These are phyloP conservation scores for Drusus annulatus DNA, from an alignment of 1,140 invertebrate genomes.

Conservation along the genomic window DNA sequence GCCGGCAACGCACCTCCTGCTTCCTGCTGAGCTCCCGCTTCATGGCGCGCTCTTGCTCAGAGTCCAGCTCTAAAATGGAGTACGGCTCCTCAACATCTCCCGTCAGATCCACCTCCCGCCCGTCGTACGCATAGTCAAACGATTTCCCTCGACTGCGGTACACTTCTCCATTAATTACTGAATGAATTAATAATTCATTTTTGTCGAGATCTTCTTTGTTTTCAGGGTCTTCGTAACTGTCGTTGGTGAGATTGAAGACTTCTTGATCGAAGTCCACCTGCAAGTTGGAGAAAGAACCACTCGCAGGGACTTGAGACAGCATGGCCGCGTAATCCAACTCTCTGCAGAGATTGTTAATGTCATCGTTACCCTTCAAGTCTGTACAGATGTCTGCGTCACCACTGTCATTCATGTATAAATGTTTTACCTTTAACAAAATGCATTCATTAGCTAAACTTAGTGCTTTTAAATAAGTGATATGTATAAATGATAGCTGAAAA, in stretches of 20 bases:
- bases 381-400: conserved; percentile 14
- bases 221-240: conserved; percentile 3
- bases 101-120: conserved; percentile 21
- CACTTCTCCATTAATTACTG: conserved; percentile 38
- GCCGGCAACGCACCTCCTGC: conserved; percentile 42
- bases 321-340: conserved; percentile 36
- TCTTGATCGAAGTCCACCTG: conserved; percentile 28
- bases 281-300: conserved; percentile 14
- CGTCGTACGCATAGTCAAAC: conserved; percentile 30
- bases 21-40: conserved; percentile 21
- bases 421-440: conserved; percentile 32
- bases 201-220: conserved; percentile 7
- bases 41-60: background rate
- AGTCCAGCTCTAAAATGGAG: conserved; percentile 9
- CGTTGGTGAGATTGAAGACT: conserved; percentile 13
- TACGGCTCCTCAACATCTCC: background rate
- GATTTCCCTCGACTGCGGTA: conserved; percentile 28
- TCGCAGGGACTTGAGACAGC: conserved; percentile 10
- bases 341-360: conserved; percentile 27
- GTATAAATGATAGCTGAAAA: too few relatives aligned
- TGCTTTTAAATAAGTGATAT: too few relatives aligned
- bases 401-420: conserved; percentile 24
- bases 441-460: background rate
- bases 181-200: conserved; percentile 43
- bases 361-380: conserved; percentile 24